These are phyloP conservation scores for Glaucopsyche alexis DNA, from an alignment of 2,888 invertebrate genomes.

Conservation along the genomic window DNA sequence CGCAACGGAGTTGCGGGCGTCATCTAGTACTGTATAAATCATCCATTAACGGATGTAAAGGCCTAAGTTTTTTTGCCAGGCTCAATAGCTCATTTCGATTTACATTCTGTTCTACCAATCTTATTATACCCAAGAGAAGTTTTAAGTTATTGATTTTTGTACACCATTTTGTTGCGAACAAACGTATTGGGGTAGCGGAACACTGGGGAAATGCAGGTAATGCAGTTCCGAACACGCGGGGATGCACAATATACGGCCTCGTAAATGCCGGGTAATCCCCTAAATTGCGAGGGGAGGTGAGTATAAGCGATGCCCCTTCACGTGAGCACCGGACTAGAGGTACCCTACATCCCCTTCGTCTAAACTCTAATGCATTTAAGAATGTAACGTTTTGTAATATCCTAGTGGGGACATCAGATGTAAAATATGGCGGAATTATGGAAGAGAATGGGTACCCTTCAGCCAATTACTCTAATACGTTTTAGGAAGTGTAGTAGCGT, in stretches of 20 bases:
- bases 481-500: background rate
- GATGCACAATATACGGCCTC: constrained; percentile 56
- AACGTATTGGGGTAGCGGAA: constrained; percentile 25
- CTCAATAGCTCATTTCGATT: background rate
- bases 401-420: background rate
- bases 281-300: background rate
- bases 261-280: constrained; percentile 49
- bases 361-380: background rate
- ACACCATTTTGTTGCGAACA: constrained; percentile 6
- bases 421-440: background rate
- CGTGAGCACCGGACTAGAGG: background rate
- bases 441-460: background rate
- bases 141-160: background rate
- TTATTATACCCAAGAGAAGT: background rate
- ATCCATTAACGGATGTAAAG: too few species aligned
- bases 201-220: constrained; percentile 42
- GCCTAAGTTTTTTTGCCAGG: too few species aligned
- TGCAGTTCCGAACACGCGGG: constrained; percentile 35
- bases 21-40: too few species aligned
- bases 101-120: background rate
- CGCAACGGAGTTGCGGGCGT: too few species aligned
- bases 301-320: background rate
- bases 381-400: constrained; percentile 3
- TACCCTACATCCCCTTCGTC: background rate
- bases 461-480: background rate